phyloP scores from a whole-genome alignment of 1,140 invertebrate species.

The Wasmannia auropunctata region DNA sequence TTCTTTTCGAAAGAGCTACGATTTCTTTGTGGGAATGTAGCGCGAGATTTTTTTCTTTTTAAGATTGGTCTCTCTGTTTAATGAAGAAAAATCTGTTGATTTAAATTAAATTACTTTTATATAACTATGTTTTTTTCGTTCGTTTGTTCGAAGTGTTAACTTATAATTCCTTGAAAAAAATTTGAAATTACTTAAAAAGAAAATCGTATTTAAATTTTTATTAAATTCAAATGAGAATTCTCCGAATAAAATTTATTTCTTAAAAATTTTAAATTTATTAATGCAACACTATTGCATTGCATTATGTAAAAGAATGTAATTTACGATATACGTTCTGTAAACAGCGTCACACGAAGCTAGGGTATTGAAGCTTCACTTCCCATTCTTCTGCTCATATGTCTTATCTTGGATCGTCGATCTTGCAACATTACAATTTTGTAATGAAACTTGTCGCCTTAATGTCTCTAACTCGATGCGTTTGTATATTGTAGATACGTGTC shows the following conservation, averaged over 20 bases:
- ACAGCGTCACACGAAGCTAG: not conserved
- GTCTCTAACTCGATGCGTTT: not conserved
- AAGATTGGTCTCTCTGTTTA: not conserved
- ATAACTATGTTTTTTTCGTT: not conserved
- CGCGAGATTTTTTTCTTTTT: not conserved
- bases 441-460: constrained; percentile 10
- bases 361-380: too few species aligned
- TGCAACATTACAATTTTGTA: not conserved
- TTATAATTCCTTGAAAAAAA: too few species aligned
- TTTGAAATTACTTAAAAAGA: not conserved
- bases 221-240: not conserved
- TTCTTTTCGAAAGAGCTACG: not conserved
- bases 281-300: not conserved
- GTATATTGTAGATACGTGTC: not conserved
- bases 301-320: not conserved
- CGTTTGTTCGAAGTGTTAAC: not conserved
- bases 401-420: too few species aligned
- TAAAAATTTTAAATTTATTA: not conserved
- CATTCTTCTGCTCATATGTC: not conserved
- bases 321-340: too few species aligned
- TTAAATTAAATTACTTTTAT: not conserved
- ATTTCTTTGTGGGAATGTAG: not conserved
- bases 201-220: not conserved
- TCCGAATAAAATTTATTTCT: not conserved
- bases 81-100: not conserved